These are phyloP conservation scores for Pao palembangensis DNA, from an alignment of 2,113 vertebrate species.

Conservation along the genomic window DNA sequence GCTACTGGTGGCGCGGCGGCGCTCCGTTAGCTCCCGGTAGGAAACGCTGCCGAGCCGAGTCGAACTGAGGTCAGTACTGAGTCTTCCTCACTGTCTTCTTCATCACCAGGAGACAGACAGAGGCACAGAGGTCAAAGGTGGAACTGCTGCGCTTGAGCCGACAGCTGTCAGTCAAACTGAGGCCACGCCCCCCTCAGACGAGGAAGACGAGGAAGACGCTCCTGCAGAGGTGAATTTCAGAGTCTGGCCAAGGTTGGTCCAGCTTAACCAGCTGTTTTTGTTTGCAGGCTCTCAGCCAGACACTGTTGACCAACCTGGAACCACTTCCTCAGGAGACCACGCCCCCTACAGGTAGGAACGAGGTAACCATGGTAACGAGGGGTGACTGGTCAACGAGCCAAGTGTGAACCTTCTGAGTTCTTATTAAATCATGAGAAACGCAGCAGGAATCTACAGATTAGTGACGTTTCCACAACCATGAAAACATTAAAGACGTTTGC, in stretches of 20 bases:
- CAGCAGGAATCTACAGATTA: too few relatives aligned
- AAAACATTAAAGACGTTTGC: too few relatives aligned
- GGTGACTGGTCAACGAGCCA: slow-evolving; percentile 1
- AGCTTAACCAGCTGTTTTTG: background rate
- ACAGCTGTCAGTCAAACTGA: slow-evolving; percentile 9
- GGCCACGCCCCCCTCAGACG: background rate
- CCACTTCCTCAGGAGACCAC: slow-evolving; percentile 16
- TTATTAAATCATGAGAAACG: too few relatives aligned
- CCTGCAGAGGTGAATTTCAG: slow-evolving; percentile 21
- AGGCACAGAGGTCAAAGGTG: background rate
- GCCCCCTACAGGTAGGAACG: slow-evolving; percentile 39
- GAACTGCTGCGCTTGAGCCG: slow-evolving; percentile 1
- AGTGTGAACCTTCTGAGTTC: background rate
- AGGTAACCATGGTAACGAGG: background rate
- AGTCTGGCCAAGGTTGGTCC: too few relatives aligned
- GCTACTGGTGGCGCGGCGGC: too few relatives aligned
- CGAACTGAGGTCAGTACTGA: background rate
- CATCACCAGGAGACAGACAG: slow-evolving; percentile 24
- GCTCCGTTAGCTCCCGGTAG: too few relatives aligned
- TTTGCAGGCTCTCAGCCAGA: slow-evolving; percentile 11
- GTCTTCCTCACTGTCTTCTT: background rate
- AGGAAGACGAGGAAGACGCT: slow-evolving; percentile 20
- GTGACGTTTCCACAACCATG: too few relatives aligned
- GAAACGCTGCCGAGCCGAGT: too few relatives aligned
- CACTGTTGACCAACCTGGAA: background rate